Evolutionary conservation across 37 sponge, comb jelly and placozoan genomes (phyloP), one percentile per base, ranked within the genome.

Genomic region (Axinella damicornis): DNA sequence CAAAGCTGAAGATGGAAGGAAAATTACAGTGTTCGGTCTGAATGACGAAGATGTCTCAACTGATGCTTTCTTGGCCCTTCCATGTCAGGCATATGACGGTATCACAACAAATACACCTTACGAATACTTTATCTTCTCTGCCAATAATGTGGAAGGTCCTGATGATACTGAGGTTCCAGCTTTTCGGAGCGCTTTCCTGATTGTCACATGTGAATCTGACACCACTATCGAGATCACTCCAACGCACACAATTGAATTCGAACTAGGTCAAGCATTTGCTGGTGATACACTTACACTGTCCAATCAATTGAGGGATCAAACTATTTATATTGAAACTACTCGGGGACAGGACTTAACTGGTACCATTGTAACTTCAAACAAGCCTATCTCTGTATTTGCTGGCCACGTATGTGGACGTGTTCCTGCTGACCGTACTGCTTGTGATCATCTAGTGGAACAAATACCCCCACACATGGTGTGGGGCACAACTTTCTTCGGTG

Each of bases 341-440:
- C n/a, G n/a, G n/a, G n/a, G n/a, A n/a, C n/a, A n/a, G n/a, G 90
- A 89, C 36, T 22, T 89, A 21, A 89, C 90, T 52, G 90, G 90
- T 22, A 63, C 73, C 18, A 70, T 46, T 6, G 33, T 89, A 13
- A 65, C 31, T 9, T 67, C 90, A 5, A 28, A 70, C 67, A 74
- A 64, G 35, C 85, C 85, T 1, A 65, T 89, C 11, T 33, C 82
- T 20, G 73, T 82, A 5, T 72, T 82, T 21, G 34, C 63, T 61
- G 82, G 91, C 21, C 85, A 90, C 60, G 62, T 64, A 21, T 90
- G 91, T 84, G 86, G 72, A n/a, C 66, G 67, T 17, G 68, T 85
- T n/a, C 85, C 91, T 22, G 46, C 15, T 16, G 53, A 1, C 16
- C 53, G 58, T 27, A 69, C 85, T n/a, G 65, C 79, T 35, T 90